Evolutionary conservation across 2,888 invertebrate species (phyloP), one percentile per base, ranked within the genome.

Genomic region (Coelopa pilipes): DNA sequence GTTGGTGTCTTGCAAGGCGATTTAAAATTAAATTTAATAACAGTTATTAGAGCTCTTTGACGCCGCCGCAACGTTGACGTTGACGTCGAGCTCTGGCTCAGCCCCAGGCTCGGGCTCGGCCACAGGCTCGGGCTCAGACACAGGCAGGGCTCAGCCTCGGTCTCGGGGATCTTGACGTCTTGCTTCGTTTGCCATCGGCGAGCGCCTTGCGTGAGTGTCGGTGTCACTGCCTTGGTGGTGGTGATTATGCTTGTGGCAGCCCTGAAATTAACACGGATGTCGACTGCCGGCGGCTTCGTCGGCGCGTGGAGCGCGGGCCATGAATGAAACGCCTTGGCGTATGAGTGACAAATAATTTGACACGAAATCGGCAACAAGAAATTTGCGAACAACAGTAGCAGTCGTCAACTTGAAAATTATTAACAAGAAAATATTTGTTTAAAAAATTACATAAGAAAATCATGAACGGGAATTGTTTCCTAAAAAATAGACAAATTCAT

Each of bases 11-110:
- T n/a, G n/a, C n/a, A n/a, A n/a, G n/a, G n/a, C n/a, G n/a, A n/a
- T n/a, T n/a, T n/a, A n/a, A 17, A 34, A 67, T 67, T 67, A 67
- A 34, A 17, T 69, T 57, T 69, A 69, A 57, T 69, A 69, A 69
- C 68, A 34, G 45, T 57, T 69, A 69, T 57, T 57, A 46, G n/a
- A 57, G 57, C 17, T n/a, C 4, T 69, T 69, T 57, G 68, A 57
- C 45, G 68, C 68, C 45, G 49, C 21, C 21, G 60, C 60, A n/a
- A 7, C 49, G 5, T 24, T 17, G 17, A 49, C 49, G 49, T n/a
- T 47, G 11, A 2, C 50, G 21, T 21, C 47, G 66, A 49, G 19
- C 21, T 60, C n/a, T n/a, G n/a, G 45, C 9, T 21, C 60, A 19
- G 34, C 34, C 17, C 7, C 34, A 7, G 46, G 11, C 63, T 63